phyloP scores from a whole-genome alignment of 2,113 vertebrate genomes.

The Eira barbara region DNA sequence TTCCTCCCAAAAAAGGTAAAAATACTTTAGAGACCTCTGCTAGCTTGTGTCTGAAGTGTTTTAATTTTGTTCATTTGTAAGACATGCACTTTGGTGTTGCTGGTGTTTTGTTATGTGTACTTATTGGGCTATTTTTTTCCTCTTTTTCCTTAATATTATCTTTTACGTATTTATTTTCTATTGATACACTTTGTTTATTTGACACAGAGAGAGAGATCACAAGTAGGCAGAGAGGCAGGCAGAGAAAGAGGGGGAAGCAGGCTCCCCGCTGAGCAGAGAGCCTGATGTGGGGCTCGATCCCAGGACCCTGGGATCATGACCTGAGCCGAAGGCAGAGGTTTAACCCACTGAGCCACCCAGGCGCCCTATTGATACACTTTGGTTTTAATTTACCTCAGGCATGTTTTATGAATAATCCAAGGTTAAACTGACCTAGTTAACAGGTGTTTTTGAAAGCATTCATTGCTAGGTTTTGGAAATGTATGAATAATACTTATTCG shows the following conservation, averaged over 20 bases:
- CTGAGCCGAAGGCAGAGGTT: too few species aligned
- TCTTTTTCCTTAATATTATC: neutral
- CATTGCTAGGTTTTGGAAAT: neutral
- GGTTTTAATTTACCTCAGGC: neutral
- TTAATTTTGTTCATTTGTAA: neutral
- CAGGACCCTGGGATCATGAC: too few species aligned
- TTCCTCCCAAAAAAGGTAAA: neutral
- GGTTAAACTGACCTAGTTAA: constrained; percentile 24
- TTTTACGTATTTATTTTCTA: neutral
- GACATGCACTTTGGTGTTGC: neutral
- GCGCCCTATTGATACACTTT: neutral
- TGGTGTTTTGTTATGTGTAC: neutral
- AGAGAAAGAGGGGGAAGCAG: too few species aligned
- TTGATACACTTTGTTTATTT: neutral
- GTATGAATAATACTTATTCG: neutral
- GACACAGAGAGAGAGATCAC: too few species aligned
- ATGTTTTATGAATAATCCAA: neutral
- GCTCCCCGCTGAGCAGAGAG: too few species aligned
- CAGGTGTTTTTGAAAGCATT: neutral
- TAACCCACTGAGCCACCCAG: too few species aligned
- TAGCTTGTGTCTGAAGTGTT: neutral
- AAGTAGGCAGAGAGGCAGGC: too few species aligned
- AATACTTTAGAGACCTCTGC: neutral
- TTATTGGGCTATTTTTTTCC: neutral
- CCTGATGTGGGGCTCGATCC: too few species aligned